Conservation (phyloP, 1,140 invertebrate species). For the Cotesia typhae region DNA sequence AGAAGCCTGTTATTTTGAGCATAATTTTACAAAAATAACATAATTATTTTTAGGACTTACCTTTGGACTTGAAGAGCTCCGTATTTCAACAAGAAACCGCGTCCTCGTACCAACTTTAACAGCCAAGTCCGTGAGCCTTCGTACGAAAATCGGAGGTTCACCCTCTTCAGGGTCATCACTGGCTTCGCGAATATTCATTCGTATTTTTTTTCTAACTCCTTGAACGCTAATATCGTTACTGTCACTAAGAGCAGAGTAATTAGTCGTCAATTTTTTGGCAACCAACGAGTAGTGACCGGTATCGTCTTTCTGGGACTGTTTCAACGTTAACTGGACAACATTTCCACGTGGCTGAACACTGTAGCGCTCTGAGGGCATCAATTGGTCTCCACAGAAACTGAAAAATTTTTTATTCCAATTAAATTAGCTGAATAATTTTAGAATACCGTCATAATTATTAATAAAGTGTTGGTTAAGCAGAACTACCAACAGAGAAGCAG, state of each 20-base stretch:
- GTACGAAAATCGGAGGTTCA: constrained; percentile 79
- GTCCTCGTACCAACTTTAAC: constrained; percentile 87
- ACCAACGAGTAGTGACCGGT: constrained; percentile 68
- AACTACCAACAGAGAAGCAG: neutral
- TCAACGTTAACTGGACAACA: constrained; percentile 66
- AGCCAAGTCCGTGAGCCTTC: constrained; percentile 79
- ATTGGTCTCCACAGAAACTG: constrained; percentile 58
- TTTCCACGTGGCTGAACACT: constrained; percentile 61
- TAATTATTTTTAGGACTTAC: constrained; percentile 60
- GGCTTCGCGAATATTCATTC: constrained; percentile 55
- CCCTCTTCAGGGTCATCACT: constrained; percentile 58
- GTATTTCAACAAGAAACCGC: constrained; percentile 83
- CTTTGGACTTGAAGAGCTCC: constrained; percentile 79
- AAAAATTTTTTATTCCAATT: constrained; percentile 8
- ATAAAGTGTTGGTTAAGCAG: neutral
- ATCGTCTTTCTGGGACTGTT: constrained; percentile 66
- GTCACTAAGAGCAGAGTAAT: constrained; percentile 18
- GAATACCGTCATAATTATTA: neutral
- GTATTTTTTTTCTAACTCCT: constrained; percentile 49
- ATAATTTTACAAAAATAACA: too few relatives aligned
- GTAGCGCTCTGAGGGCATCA: constrained; percentile 59
- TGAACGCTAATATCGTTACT: constrained; percentile 35
- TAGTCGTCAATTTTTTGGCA: constrained; percentile 64
- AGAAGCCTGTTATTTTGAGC: too few relatives aligned
- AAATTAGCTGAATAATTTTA: constrained; percentile 16